Evolutionary conservation across 2,113 vertebrate species (phyloP).

Genomic region (Trachemys scripta): DNA sequence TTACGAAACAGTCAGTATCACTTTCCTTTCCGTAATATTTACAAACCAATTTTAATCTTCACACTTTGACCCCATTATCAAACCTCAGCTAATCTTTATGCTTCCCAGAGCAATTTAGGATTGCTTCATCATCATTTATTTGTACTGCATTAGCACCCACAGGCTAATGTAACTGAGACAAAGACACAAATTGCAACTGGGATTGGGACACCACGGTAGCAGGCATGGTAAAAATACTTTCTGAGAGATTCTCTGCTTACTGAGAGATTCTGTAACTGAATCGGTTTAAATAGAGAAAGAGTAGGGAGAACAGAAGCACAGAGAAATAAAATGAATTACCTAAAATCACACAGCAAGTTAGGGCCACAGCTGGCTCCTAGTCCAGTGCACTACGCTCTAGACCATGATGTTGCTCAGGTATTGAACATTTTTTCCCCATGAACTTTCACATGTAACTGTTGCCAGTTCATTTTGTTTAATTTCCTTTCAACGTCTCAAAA

Average conservation of each 20-base stretch:
- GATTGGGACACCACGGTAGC: not conserved
- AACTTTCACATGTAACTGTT: slow-evolving; percentile 55
- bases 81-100: slow-evolving; percentile 34
- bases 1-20: slow-evolving; percentile 21
- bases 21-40: slow-evolving; percentile 48
- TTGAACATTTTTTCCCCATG: not conserved
- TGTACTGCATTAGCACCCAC: not conserved
- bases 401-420: not conserved
- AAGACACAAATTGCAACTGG: not conserved
- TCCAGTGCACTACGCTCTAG: not conserved
- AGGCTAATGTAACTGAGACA: not conserved
- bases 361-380: not conserved
- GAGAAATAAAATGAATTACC: not conserved
- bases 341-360: not conserved
- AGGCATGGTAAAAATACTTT: not conserved
- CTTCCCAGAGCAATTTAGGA: not conserved
- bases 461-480: slow-evolving; percentile 49
- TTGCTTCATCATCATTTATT: slow-evolving; percentile 36
- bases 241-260: not conserved
- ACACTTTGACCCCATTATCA: slow-evolving; percentile 43
- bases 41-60: slow-evolving; percentile 46
- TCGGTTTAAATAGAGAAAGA: not conserved
- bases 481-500: slow-evolving; percentile 70
- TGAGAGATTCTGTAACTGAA: not conserved
- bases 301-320: not conserved